These are phyloP conservation scores for Lochmaea crataegi DNA, from an alignment of 2,888 invertebrate genomes.

Conservation along the genomic window DNA sequence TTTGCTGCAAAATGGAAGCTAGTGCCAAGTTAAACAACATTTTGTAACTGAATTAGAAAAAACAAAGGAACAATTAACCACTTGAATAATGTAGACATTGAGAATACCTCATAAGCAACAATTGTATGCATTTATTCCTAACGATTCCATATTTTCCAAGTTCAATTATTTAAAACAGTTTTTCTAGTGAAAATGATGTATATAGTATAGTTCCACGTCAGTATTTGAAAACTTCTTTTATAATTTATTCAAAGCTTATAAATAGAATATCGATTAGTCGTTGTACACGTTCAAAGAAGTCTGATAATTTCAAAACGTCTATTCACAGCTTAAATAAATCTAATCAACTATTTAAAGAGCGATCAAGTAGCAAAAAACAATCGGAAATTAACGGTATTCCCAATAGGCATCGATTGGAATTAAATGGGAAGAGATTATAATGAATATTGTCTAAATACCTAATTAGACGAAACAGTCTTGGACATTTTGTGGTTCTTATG, in stretches of 20 bases:
- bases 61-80: too few species aligned
- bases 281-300: conserved; percentile 19
- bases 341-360: conserved; percentile 13
- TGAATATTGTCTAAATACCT: too few species aligned
- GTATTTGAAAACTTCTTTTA: conserved; percentile 28
- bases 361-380: background rate
- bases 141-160: background rate
- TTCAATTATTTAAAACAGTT: background rate
- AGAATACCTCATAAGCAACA: too few species aligned
- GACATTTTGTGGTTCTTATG: too few species aligned
- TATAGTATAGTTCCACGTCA: conserved; percentile 27
- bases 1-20: too few species aligned
- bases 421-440: background rate
- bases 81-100: too few species aligned
- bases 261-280: conserved; percentile 33
- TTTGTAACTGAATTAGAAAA: too few species aligned
- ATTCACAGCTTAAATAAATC: conserved; percentile 13
- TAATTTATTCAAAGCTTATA: conserved; percentile 33
- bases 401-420: background rate
- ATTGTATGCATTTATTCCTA: too few species aligned
- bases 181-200: background rate
- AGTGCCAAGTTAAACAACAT: too few species aligned
- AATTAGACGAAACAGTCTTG: too few species aligned
- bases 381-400: background rate
- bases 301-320: conserved; percentile 13